These are phyloP conservation scores for Struthio camelus DNA, from an alignment of 2,113 vertebrate genomes.

Conservation along the genomic window DNA sequence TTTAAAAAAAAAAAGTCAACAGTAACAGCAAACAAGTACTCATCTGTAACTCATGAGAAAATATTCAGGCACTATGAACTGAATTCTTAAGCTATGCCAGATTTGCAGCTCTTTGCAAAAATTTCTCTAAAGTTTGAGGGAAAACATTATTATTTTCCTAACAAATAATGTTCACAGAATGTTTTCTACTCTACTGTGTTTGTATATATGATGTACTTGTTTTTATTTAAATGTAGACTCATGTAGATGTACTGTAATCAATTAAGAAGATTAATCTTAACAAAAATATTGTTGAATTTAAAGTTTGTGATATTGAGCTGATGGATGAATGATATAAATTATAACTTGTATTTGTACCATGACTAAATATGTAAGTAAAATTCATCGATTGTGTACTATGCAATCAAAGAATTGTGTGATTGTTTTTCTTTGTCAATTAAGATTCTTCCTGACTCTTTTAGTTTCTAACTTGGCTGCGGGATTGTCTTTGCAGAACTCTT, in stretches of 20 bases:
- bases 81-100: not conserved
- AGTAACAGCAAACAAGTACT: not conserved
- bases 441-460: not conserved
- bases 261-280: not conserved
- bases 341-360: not conserved
- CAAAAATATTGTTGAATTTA: not conserved
- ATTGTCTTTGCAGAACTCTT: conserved; percentile 40
- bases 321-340: not conserved
- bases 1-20: not conserved
- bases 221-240: not conserved
- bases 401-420: not conserved
- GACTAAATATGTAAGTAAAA: not conserved
- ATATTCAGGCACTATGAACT: not conserved
- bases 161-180: not conserved
- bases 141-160: not conserved
- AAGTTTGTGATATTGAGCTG: not conserved
- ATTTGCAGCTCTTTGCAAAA: not conserved
- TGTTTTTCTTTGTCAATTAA: not conserved
- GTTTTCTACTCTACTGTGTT: not conserved
- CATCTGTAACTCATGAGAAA: not conserved
- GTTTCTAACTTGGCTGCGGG: not conserved
- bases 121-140: not conserved
- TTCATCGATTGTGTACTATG: not conserved
- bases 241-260: not conserved
- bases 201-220: not conserved